Evolutionary conservation across 2,888 invertebrate genomes (phyloP).

Genomic region (Junonia oenone): DNA sequence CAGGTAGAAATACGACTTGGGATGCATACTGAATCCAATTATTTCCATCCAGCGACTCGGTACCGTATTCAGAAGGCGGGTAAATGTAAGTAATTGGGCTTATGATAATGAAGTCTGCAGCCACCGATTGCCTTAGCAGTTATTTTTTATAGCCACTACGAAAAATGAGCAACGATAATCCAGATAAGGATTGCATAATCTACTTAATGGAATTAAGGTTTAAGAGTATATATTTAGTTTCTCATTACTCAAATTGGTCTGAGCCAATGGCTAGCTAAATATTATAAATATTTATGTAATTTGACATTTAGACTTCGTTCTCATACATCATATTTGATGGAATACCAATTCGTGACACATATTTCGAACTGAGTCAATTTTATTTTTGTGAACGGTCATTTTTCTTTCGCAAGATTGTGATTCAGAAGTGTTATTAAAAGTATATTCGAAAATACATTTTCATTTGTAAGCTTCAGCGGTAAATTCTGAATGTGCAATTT

Average conservation of each 20-base stretch:
- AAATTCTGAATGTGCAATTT: neutral
- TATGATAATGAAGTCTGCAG: constrained; percentile 41
- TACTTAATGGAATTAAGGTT: constrained; percentile 15
- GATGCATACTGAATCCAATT: constrained; percentile 30
- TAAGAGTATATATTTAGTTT: neutral
- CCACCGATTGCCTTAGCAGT: constrained; percentile 30
- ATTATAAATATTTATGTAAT: too few relatives aligned
- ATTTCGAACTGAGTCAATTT: neutral
- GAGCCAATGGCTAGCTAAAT: too few relatives aligned
- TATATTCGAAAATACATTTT: too few relatives aligned
- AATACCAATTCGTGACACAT: too few relatives aligned
- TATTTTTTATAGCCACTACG: constrained; percentile 39
- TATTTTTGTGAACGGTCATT: neutral
- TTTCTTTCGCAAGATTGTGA: neutral
- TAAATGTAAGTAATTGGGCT: constrained; percentile 42
- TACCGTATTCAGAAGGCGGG: constrained; percentile 29
- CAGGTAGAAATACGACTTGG: constrained; percentile 24
- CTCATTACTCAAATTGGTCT: neutral
- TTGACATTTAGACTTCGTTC: neutral
- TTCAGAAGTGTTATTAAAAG: too few relatives aligned
- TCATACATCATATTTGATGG: neutral
- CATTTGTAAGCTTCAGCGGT: neutral
- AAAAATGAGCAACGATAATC: constrained; percentile 37
- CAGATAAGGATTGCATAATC: constrained; percentile 21
- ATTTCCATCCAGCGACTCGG: constrained; percentile 25